A percentile compares a stretch with the other conserved stretches of the same genome.
Conservation (phyloP, 2,888 invertebrate genomes). For the Perithous albicinctus region DNA sequence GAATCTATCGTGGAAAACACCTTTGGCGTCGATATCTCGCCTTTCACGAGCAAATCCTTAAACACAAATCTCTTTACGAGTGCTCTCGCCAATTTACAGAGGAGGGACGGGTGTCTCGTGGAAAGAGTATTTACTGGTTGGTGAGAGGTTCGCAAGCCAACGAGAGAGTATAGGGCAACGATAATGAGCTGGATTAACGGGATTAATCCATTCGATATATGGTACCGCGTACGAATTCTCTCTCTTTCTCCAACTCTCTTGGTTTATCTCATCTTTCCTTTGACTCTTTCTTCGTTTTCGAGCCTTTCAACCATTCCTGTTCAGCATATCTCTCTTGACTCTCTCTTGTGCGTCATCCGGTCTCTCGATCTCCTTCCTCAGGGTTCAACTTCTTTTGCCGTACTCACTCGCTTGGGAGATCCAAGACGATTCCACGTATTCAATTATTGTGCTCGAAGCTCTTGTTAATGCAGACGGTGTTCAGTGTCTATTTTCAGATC, state of each 20-base stretch:
- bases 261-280: background rate
- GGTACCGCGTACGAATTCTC: slow-evolving; percentile 20
- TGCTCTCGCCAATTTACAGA: slow-evolving; percentile 37
- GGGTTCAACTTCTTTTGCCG: slow-evolving; percentile 42
- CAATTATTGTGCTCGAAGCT: slow-evolving; percentile 38
- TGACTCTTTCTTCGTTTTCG: background rate
- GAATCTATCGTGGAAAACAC: slow-evolving; percentile 5
- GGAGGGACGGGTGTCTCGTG: slow-evolving; percentile 10
- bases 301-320: slow-evolving; percentile 25
- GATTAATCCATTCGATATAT: slow-evolving; percentile 48
- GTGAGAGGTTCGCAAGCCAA: background rate
- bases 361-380: slow-evolving; percentile 11
- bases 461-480: slow-evolving; percentile 16
- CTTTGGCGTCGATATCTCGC: slow-evolving; percentile 11
- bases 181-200: slow-evolving; percentile 51
- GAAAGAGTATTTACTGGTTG: slow-evolving; percentile 35
- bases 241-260: background rate
- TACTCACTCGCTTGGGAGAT: slow-evolving; percentile 20
- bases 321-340: slow-evolving; percentile 32
- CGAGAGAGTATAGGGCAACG: slow-evolving; percentile 28
- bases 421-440: slow-evolving; percentile 34
- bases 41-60: slow-evolving; percentile 8
- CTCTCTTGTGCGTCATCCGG: slow-evolving; percentile 29
- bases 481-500: slow-evolving; percentile 1
- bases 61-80: slow-evolving; percentile 25